These are phyloP conservation scores for Drosophila teissieri DNA, from an alignment of 1,140 invertebrate genomes.

Conservation along the genomic window DNA sequence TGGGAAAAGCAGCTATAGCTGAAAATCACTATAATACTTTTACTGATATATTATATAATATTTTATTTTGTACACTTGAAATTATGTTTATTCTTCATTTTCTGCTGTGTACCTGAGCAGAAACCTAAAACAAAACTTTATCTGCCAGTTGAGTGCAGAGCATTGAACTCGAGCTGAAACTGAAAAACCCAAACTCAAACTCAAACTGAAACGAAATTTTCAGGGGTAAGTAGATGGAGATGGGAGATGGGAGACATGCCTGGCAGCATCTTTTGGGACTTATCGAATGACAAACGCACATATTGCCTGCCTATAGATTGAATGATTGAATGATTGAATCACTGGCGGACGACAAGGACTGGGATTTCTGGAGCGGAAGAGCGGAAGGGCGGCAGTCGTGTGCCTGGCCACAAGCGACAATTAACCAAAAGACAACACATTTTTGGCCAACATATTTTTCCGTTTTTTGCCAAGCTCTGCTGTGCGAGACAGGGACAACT, in stretches of 20 bases:
- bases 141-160: conserved; percentile 30
- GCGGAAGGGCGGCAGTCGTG: conserved; percentile 13
- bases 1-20: too few species aligned
- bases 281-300: conserved; percentile 59
- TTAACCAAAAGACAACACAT: conserved; percentile 48
- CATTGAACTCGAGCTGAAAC: conserved; percentile 41
- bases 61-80: too few species aligned
- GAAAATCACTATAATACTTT: too few species aligned
- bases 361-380: neutral
- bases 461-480: conserved; percentile 23
- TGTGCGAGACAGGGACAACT: neutral
- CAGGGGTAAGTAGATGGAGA: neutral
- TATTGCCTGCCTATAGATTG: conserved; percentile 57
- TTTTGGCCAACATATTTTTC: conserved; percentile 27
- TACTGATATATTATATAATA: too few species aligned
- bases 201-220: neutral
- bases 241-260: conserved; percentile 29
- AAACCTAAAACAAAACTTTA: conserved; percentile 41
- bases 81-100: too few species aligned
- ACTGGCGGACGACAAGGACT: conserved; percentile 22
- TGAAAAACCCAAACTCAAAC: conserved; percentile 15
- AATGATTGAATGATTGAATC: conserved; percentile 76
- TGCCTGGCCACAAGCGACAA: conserved; percentile 66
- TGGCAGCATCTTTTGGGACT: conserved; percentile 49
- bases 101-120: conserved; percentile 10